phyloP scores from a whole-genome alignment of 2,888 invertebrate genomes.

The Dicyrtoma fusca region DNA sequence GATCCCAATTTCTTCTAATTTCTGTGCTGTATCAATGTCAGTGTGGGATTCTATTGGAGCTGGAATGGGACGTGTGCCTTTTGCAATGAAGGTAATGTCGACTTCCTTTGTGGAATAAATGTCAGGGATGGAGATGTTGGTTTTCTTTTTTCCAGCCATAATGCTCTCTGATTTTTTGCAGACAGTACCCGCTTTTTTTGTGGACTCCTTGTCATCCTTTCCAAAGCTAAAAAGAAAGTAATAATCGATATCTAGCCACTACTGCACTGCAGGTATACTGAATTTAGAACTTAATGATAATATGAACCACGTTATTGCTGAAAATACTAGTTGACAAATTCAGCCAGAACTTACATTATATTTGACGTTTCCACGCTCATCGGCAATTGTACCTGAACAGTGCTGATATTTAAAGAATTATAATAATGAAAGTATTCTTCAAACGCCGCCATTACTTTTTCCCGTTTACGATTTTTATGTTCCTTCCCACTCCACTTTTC shows the following conservation, averaged over 20 bases:
- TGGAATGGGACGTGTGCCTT: no score
- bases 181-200: neutral
- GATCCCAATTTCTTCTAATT: no score
- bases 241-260: no score
- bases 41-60: no score
- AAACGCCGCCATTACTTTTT: neutral
- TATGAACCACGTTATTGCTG: no score
- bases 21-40: no score
- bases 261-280: no score
- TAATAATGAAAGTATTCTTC: slow-evolving; percentile 13
- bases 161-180: neutral
- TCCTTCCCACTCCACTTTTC: neutral
- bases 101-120: neutral
- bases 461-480: neutral
- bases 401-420: neutral
- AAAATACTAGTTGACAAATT: no score
- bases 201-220: neutral
- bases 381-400: neutral
- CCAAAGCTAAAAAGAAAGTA: neutral
- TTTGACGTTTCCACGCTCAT: neutral
- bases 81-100: slow-evolving; percentile 1
- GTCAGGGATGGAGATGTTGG: neutral
- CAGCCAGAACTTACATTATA: neutral
- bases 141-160: neutral
- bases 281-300: no score